Evolutionary conservation across 2,797 vertebrate genomes (phyloP).

Genomic region (Chromobotia macracanthus): DNA sequence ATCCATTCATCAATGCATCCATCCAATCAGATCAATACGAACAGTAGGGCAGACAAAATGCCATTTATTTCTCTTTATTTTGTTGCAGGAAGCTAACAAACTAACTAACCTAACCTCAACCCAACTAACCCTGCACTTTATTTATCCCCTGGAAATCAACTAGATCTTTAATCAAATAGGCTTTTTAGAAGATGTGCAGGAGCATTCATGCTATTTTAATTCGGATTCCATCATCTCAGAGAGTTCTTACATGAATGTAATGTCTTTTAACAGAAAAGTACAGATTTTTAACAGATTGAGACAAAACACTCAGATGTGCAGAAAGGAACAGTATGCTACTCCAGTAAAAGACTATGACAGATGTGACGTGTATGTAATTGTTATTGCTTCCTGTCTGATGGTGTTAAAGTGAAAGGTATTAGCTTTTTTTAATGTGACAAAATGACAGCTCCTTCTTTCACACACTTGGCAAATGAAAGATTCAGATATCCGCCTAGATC

Average conservation of each 20-base stretch:
- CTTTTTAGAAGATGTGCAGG: neutral
- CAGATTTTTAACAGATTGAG: conserved; percentile 23
- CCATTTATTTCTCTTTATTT: no score
- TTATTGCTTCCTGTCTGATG: conserved; percentile 41
- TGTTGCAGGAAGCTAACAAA: no score
- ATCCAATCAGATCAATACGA: neutral
- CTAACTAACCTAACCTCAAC: no score
- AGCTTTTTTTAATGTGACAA: conserved; percentile 2
- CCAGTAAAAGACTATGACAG: conserved; percentile 37
- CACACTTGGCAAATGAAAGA: conserved; percentile 29
- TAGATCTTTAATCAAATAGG: neutral
- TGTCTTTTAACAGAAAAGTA: conserved; percentile 3
- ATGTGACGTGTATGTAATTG: conserved; percentile 41
- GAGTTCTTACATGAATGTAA: neutral
- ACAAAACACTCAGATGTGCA: conserved; percentile 28
- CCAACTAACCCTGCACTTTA: neutral
- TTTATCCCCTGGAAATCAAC: neutral
- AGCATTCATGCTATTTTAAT: neutral
- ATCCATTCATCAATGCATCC: no score
- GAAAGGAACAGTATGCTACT: conserved; percentile 18
- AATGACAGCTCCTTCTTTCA: conserved; percentile 39
- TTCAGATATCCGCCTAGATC: conserved; percentile 3
- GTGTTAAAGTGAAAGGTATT: conserved; percentile 43
- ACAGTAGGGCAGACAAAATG: no score
- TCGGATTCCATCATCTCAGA: neutral